Evolutionary conservation across 2,797 vertebrate species (phyloP).

Genomic region (Hephaestus fuliginosus): DNA sequence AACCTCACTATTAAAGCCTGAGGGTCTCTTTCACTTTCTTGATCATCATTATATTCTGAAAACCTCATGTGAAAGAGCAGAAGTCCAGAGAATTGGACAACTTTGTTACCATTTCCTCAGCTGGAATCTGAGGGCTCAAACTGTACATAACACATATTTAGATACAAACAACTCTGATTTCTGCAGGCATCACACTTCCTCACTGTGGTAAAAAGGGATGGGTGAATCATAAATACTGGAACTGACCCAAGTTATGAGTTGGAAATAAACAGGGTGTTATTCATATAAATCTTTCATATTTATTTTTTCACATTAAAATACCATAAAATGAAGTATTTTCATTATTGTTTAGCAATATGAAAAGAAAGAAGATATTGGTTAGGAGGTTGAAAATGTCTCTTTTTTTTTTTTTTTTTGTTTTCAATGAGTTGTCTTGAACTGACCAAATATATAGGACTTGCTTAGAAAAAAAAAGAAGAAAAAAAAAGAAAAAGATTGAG

Average conservation of each 20-base stretch:
- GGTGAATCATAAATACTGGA: neutral
- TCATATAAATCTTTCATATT: neutral
- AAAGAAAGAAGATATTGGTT: neutral
- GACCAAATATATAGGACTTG: neutral
- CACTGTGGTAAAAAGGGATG: neutral
- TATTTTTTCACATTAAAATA: neutral
- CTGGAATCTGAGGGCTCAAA: neutral
- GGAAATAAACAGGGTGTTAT: neutral
- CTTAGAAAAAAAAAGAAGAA: neutral
- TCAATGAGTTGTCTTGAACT: neutral
- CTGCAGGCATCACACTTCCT: too few relatives aligned
- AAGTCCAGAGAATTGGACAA: neutral
- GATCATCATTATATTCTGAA: too few relatives aligned
- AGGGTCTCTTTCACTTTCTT: too few relatives aligned
- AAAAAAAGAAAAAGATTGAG: neutral
- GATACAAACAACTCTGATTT: neutral
- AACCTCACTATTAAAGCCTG: too few relatives aligned
- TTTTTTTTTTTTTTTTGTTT: slow-evolving; percentile 7
- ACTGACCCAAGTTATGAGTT: neutral
- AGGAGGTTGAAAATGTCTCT: neutral
- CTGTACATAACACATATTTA: neutral
- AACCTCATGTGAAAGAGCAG: neutral
- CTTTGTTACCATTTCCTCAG: neutral
- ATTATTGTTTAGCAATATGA: neutral
- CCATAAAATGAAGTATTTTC: neutral